Percentiles rank a stretch among this genome's conserved stretches.
These are phyloP conservation scores for Aleadryas rufinucha DNA, from an alignment of 2,113 vertebrate species.

Conservation along the genomic window DNA sequence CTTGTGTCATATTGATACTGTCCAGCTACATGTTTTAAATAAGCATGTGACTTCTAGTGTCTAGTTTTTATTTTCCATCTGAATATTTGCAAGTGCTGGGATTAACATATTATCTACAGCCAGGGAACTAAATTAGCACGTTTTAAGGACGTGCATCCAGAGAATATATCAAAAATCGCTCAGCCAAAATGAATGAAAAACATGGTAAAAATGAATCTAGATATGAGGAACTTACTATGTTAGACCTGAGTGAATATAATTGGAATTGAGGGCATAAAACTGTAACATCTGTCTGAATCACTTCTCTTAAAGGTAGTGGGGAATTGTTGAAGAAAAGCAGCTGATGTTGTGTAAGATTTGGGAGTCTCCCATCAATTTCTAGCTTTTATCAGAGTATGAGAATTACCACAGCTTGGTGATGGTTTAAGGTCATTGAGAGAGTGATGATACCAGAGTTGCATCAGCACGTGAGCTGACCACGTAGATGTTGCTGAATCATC, in stretches of 20 bases:
- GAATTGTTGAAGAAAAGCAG: not conserved
- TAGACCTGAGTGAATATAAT: not conserved
- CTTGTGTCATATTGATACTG: slow-evolving; percentile 22
- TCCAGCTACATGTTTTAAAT: slow-evolving; percentile 25
- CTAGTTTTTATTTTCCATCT: not conserved
- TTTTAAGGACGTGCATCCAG: not conserved
- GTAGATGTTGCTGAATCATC: not conserved
- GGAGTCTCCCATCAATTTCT: not conserved
- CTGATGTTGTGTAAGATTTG: not conserved
- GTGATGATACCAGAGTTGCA: not conserved
- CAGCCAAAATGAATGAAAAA: not conserved
- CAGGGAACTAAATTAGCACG: not conserved
- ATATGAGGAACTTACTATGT: accelerated
- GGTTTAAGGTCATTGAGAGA: not conserved
- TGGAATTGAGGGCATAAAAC: not conserved
- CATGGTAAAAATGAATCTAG: not conserved
- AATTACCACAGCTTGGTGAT: not conserved
- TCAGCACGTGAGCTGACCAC: not conserved
- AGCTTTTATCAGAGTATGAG: not conserved
- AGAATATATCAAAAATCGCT: not conserved
- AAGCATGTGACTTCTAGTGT: not conserved
- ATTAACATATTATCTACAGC: not conserved
- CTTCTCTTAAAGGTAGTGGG: not conserved
- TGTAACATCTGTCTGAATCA: not conserved
- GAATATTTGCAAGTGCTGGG: not conserved